Conservation (phyloP, 92 coral and sea anemone genomes). For the Virgularia gustaviana region DNA sequence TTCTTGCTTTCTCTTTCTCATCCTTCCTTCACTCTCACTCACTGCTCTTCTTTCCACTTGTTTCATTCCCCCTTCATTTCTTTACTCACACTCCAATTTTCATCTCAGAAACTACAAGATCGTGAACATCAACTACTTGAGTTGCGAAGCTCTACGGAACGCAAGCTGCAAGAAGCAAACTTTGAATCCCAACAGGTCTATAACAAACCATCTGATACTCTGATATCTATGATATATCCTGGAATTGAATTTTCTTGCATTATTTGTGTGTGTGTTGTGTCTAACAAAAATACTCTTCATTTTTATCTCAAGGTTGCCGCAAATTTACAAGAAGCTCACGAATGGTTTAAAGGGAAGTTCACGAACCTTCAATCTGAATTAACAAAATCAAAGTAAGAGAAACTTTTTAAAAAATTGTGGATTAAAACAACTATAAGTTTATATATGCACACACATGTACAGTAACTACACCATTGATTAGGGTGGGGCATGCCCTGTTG, state of each 20-base stretch:
- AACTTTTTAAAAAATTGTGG: too few species aligned
- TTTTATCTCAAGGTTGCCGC: slow-evolving; percentile 70
- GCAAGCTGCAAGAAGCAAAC: slow-evolving; percentile 61
- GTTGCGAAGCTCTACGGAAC: slow-evolving; percentile 61
- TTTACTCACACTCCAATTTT: too few species aligned
- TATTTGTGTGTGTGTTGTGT: background rate
- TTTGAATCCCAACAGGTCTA: slow-evolving; percentile 75
- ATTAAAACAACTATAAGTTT: too few species aligned
- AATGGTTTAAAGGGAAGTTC: slow-evolving; percentile 85
- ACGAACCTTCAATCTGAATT: slow-evolving; percentile 79
- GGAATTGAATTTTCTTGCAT: background rate
- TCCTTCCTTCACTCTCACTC: too few species aligned
- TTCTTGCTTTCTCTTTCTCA: too few species aligned
- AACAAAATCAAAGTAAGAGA: slow-evolving; percentile 70
- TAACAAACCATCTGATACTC: background rate
- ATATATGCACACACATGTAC: too few species aligned
- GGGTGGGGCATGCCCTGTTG: background rate
- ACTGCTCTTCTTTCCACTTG: too few species aligned
- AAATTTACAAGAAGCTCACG: slow-evolving; percentile 89
- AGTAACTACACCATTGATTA: background rate
- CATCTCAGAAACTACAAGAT: slow-evolving; percentile 56
- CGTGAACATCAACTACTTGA: slow-evolving; percentile 60
- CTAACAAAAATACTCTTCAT: background rate
- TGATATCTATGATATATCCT: background rate
- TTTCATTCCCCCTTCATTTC: too few species aligned